Evolutionary conservation across 2,113 vertebrate genomes (phyloP), one percentile per base, ranked within the genome.

Genomic region (Podocnemis expansa): DNA sequence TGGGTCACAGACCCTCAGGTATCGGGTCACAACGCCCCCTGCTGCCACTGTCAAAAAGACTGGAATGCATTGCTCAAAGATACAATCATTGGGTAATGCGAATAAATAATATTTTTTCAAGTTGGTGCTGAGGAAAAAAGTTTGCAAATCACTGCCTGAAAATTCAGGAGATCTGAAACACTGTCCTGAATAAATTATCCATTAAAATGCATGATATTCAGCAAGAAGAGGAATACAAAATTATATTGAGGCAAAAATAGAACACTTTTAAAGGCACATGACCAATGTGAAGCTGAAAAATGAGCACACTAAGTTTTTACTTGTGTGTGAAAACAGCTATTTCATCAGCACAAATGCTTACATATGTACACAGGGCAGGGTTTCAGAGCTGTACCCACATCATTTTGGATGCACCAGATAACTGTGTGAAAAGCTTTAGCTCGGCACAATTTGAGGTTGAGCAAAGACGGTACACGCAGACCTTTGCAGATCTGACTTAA

Each of bases 201-300:
- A 70, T 17, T 41, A 70, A 78, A 45, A 0, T 0, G 45, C 67
- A 54, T 27, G 22, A 56, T 84, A 56, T 19, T 22, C 73, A 13
- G 45, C n/a, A n/a, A n/a, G n/a, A n/a, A 85, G 51, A 55, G 47
- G 49, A 14, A 21, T 38, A 2, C 27, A 45, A 51, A 55, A 19
- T 11, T 84, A 22, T 10, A 3, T 34, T 27, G 84, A 75, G 56
- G 22, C 41, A 43, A 49, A 17, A 2, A 51, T 13, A 12, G 10
- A 6, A 22, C 2, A 25, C 31, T 8, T 10, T 24, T 21, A 7
- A 45, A 31, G 25, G 10, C 0, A 67, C 1, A 78, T 38, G 17
- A 51, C 12, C 22, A 5, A 3, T n/a, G 34, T 67, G 63, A 67
- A 3, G 10, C 34, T 67, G 63, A 6, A 67, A 19, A n/a, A 67